phyloP scores from a whole-genome alignment of 1,140 invertebrate species.

The Drosophila simulans region DNA sequence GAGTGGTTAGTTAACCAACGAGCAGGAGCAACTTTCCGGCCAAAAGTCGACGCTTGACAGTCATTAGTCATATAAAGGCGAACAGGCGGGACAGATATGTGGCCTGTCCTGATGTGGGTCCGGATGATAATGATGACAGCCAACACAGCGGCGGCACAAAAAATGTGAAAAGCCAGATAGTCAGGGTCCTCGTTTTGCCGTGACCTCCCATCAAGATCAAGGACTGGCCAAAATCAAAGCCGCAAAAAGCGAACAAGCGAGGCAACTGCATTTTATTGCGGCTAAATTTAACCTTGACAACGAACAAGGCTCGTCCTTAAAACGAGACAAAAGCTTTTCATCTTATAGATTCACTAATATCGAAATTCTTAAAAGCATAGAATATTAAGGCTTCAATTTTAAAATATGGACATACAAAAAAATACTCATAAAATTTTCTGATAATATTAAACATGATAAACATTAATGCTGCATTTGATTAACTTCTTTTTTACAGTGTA shows the following conservation, averaged over 20 bases:
- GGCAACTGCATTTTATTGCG: constrained; percentile 39
- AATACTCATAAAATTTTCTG: neutral
- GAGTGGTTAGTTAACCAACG: constrained; percentile 22
- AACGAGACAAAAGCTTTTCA: neutral
- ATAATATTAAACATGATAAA: neutral
- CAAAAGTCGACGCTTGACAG: constrained; percentile 69
- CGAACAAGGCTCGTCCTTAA: neutral
- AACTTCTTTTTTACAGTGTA: constrained; percentile 7
- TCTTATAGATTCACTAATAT: too few species aligned
- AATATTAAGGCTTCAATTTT: neutral
- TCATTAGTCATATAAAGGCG: constrained; percentile 73
- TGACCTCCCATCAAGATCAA: constrained; percentile 54
- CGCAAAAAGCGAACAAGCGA: constrained; percentile 14
- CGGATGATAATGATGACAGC: constrained; percentile 64
- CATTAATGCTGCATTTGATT: neutral
- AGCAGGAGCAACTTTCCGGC: constrained; percentile 36
- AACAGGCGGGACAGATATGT: constrained; percentile 31
- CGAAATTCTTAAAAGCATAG: neutral
- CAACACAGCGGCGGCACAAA: constrained; percentile 44
- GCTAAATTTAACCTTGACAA: constrained; percentile 16
- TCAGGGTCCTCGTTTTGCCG: constrained; percentile 22
- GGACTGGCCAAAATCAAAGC: constrained; percentile 43
- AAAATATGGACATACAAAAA: too few species aligned
- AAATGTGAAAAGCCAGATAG: constrained; percentile 27
- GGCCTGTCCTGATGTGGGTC: constrained; percentile 56